Evolutionary conservation across 2,797 vertebrate genomes (phyloP).

Genomic region (Coregonus suidteri): DNA sequence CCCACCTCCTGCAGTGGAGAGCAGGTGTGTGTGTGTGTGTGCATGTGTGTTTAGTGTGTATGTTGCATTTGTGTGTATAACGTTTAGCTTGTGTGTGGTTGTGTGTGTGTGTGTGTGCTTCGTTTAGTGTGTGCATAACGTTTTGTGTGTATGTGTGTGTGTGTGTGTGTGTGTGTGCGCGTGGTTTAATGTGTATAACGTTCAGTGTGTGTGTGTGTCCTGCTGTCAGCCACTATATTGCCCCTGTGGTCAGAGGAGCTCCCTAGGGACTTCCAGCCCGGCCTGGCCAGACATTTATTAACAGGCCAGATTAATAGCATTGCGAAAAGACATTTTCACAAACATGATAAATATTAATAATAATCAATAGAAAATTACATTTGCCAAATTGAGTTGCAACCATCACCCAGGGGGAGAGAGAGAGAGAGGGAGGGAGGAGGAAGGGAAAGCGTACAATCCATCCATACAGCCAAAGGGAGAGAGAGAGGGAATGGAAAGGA

Average conservation of each 20-base stretch:
- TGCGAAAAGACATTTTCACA: slow-evolving; percentile 80
- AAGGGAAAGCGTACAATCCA: not conserved
- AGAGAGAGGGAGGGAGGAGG: not conserved
- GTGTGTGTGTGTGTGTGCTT: too few species aligned
- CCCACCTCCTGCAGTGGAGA: slow-evolving; percentile 59
- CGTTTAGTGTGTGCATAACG: too few species aligned
- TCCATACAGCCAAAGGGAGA: not conserved
- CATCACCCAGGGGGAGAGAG: slow-evolving; percentile 64
- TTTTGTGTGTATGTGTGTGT: too few species aligned
- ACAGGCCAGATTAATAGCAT: slow-evolving; percentile 89
- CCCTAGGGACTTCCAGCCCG: slow-evolving; percentile 67
- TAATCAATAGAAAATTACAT: slow-evolving; percentile 88
- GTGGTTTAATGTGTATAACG: not conserved
- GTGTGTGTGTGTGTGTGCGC: too few species aligned
- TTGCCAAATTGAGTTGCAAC: slow-evolving; percentile 79
- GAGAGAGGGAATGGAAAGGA: not conserved
- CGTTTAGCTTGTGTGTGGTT: not conserved
- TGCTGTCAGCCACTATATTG: slow-evolving; percentile 70
- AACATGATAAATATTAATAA: slow-evolving; percentile 94
- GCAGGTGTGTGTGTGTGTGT: slow-evolving; percentile 44
- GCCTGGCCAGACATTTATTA: slow-evolving; percentile 83
- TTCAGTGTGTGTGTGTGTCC: slow-evolving; percentile 30
- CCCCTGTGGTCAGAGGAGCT: slow-evolving; percentile 71
- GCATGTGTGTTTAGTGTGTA: slow-evolving; percentile 24
- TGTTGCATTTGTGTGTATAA: too few species aligned